These are phyloP conservation scores for Dolichopus griseipennis DNA, from an alignment of 2,888 invertebrate species.

Conservation along the genomic window DNA sequence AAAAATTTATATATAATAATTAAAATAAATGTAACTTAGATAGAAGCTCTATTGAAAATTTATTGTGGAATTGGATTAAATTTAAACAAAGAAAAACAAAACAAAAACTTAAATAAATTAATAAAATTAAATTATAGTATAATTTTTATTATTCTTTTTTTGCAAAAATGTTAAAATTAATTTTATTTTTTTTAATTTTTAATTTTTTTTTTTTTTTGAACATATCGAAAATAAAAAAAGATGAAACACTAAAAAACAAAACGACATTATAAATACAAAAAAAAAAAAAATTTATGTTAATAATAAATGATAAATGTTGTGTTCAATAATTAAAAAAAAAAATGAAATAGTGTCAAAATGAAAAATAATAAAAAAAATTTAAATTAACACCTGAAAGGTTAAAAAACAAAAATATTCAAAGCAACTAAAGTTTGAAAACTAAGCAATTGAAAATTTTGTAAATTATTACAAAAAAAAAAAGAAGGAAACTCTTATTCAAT, in stretches of 20 bases:
- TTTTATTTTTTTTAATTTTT: no score
- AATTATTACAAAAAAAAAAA: no score
- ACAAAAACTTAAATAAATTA: background rate
- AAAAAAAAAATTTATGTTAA: background rate
- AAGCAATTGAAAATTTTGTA: no score
- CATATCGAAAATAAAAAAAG: background rate
- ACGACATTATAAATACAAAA: no score
- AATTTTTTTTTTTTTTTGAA: background rate
- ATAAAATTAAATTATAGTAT: background rate
- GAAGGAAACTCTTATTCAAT: no score
- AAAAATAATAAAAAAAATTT: background rate
- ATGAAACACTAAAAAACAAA: no score
- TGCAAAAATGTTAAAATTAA: background rate
- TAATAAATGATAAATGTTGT: constrained; percentile 2
- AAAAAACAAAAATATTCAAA: no score
- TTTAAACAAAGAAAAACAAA: background rate
- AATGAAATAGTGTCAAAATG: background rate
- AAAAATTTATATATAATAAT: background rate
- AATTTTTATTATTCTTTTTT: background rate
- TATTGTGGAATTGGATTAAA: constrained; percentile 2
- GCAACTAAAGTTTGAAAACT: no score
- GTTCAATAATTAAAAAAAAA: background rate
- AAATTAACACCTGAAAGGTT: background rate
- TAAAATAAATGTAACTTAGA: background rate
- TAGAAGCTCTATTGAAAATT: background rate